Evolutionary conservation across 2,888 invertebrate species (phyloP).

Genomic region (Pandemis cinnamomeana): DNA sequence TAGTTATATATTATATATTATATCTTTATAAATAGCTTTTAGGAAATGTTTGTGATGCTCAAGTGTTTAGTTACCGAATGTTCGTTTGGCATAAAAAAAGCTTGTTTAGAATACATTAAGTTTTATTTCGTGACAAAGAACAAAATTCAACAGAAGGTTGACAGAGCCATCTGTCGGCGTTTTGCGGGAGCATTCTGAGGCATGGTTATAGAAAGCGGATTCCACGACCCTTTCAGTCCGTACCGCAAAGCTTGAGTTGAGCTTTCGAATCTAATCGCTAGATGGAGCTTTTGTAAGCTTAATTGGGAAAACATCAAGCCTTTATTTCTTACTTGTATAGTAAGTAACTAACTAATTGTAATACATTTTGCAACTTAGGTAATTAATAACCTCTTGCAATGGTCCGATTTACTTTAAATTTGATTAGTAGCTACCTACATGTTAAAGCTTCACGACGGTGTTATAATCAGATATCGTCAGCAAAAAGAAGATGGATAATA

Average conservation of each 20-base stretch:
- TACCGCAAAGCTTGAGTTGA: not conserved
- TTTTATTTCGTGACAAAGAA: not conserved
- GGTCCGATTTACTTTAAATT: too few relatives aligned
- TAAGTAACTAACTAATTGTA: not conserved
- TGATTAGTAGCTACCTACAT: too few relatives aligned
- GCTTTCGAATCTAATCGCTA: conserved; percentile 19
- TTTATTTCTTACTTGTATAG: not conserved
- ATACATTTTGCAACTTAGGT: too few relatives aligned
- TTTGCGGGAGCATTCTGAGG: not conserved
- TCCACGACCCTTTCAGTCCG: not conserved
- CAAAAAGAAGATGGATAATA: too few relatives aligned
- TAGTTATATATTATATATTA: too few relatives aligned
- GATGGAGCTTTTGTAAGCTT: conserved; percentile 22
- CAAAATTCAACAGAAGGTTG: not conserved
- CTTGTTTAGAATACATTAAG: not conserved
- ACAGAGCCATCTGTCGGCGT: conserved; percentile 24
- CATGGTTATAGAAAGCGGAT: not conserved
- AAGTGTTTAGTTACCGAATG: too few relatives aligned
- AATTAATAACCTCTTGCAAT: too few relatives aligned
- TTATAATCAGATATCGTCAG: too few relatives aligned
- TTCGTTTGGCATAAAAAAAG: too few relatives aligned
- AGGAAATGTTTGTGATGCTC: too few relatives aligned
- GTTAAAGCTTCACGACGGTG: too few relatives aligned
- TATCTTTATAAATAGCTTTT: too few relatives aligned
- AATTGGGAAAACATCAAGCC: not conserved